phyloP scores from a whole-genome alignment of 2,113 vertebrate genomes.

The Upupa epops region DNA sequence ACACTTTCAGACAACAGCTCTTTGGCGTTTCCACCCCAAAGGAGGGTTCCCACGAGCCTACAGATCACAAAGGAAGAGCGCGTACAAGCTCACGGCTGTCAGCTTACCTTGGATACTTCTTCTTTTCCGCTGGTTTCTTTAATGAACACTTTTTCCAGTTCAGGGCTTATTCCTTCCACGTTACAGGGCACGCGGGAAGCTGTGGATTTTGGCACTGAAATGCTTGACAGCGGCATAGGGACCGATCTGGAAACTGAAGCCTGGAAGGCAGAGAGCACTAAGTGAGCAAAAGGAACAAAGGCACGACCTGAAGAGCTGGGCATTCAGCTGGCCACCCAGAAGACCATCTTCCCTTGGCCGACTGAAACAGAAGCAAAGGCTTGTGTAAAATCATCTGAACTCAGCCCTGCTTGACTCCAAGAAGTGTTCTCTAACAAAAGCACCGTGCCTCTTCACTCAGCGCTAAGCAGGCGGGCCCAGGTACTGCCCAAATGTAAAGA shows the following conservation, averaged over 20 bases:
- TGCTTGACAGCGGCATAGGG: conserved; percentile 79
- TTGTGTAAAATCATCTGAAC: neutral
- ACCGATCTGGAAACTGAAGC: conserved; percentile 82
- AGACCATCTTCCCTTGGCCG: neutral
- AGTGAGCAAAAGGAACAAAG: neutral
- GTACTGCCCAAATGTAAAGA: neutral
- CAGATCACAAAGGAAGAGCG: neutral
- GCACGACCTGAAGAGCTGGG: neutral
- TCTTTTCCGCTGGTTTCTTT: conserved; percentile 88
- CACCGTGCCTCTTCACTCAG: neutral
- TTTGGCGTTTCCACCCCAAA: neutral
- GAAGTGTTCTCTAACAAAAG: neutral
- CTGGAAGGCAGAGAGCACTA: conserved; percentile 59
- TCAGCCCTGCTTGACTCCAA: neutral
- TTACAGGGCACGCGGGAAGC: conserved; percentile 89
- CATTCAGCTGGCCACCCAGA: neutral
- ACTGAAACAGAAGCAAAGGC: neutral
- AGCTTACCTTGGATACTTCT: conserved; percentile 88
- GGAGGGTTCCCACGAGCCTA: neutral
- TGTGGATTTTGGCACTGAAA: conserved; percentile 88
- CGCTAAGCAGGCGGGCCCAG: neutral
- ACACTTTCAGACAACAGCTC: neutral
- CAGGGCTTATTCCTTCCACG: conserved; percentile 93
- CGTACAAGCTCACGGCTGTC: neutral
- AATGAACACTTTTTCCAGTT: conserved; percentile 95